Conservation (phyloP, 2,113 vertebrate genomes). For the Vombatus ursinus region DNA sequence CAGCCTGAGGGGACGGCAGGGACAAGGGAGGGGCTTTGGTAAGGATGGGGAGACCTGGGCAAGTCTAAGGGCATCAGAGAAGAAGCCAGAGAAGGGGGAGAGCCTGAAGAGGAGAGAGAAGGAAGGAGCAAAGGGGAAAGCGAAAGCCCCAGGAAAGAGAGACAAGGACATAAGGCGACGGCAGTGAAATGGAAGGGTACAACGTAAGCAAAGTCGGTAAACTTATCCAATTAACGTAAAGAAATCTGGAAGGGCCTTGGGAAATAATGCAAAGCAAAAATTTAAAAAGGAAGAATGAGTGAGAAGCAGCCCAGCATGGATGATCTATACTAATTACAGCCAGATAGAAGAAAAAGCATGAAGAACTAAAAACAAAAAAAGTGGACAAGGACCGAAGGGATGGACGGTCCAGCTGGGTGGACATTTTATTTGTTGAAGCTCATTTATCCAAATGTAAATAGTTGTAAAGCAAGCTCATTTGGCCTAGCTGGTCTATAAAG, state of each 20-base stretch:
- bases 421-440: neutral
- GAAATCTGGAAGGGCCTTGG: neutral
- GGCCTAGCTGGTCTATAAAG: neutral
- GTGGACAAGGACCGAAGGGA: neutral
- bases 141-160: neutral
- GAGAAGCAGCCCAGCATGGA: neutral
- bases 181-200: neutral
- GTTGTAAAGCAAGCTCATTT: constrained; percentile 22
- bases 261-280: neutral
- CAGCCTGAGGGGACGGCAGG: neutral
- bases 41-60: neutral
- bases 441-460: constrained; percentile 21
- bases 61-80: neutral
- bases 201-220: neutral
- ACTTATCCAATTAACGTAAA: neutral
- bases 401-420: neutral
- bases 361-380: neutral
- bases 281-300: neutral
- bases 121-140: neutral
- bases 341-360: neutral
- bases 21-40: no score
- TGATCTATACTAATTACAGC: neutral
- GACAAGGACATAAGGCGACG: neutral
- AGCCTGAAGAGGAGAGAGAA: neutral
- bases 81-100: no score